Percentiles rank a stretch among this genome's conserved stretches.
Evolutionary conservation across 2,888 invertebrate genomes (phyloP).

Genomic region (Poecilus cupreus): DNA sequence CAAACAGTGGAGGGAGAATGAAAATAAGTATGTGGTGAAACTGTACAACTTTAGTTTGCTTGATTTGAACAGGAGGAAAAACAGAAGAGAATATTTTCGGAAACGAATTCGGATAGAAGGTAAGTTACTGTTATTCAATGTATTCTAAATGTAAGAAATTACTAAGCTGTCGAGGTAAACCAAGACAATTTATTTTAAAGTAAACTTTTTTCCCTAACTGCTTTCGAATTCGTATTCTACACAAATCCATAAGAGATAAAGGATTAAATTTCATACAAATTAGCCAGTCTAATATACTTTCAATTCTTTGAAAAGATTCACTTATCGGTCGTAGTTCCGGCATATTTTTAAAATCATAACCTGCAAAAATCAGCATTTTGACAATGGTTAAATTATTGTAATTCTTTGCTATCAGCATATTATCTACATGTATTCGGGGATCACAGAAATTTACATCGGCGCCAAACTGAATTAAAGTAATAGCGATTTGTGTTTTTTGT

Average conservation of each 20-base stretch:
- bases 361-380: slow-evolving; percentile 70
- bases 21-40: no score
- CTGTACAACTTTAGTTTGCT: no score
- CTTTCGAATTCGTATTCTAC: slow-evolving; percentile 76
- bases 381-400: slow-evolving; percentile 70
- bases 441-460: slow-evolving; percentile 79
- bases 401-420: slow-evolving; percentile 75
- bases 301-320: slow-evolving; percentile 63
- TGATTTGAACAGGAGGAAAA: no score
- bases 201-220: slow-evolving; percentile 70
- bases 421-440: slow-evolving; percentile 76
- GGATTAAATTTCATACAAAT: slow-evolving; percentile 73
- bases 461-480: slow-evolving; percentile 77
- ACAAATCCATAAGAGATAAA: slow-evolving; percentile 75
- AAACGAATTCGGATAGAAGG: neutral
- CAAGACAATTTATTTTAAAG: slow-evolving; percentile 71
- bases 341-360: slow-evolving; percentile 58
- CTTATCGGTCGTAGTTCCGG: slow-evolving; percentile 62
- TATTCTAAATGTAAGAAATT: slow-evolving; percentile 53
- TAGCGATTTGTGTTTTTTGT: slow-evolving; percentile 74
- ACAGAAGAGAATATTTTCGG: no score
- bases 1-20: no score
- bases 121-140: slow-evolving; percentile 43
- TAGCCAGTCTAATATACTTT: slow-evolving; percentile 72
- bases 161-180: slow-evolving; percentile 46